Conservation (phyloP, 2,113 vertebrate genomes). For the Corvus hawaiiensis region DNA sequence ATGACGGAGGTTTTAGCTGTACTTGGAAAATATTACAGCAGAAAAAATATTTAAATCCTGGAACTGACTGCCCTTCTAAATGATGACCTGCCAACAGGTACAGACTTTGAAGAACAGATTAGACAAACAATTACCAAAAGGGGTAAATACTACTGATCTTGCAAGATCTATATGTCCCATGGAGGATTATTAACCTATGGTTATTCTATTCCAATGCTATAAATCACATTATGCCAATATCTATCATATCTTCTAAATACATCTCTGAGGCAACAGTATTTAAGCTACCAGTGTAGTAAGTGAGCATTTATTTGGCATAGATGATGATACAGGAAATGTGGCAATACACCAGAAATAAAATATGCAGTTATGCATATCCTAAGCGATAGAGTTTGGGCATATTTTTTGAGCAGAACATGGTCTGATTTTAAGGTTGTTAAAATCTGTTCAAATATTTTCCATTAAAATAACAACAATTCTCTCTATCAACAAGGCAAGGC, state of each 20-base stretch:
- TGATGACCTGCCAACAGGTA: neutral
- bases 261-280: neutral
- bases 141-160: neutral
- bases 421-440: neutral
- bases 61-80: neutral
- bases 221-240: neutral
- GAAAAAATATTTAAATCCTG: neutral
- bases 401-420: conserved; percentile 20
- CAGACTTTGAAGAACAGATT: neutral
- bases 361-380: neutral
- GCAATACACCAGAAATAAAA: conserved; percentile 7
- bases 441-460: conserved; percentile 31
- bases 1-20: neutral
- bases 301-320: conserved; percentile 46
- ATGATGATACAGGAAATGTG: neutral
- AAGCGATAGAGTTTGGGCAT: neutral
- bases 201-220: neutral
- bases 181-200: neutral
- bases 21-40: neutral
- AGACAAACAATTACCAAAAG: neutral
- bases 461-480: neutral
- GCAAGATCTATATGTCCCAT: accelerated
- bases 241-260: neutral
- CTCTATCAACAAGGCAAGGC: neutral
- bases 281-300: conserved; percentile 11